A percentile compares a stretch with the other conserved stretches of the same genome.
phyloP scores from a whole-genome alignment of 2,888 invertebrate genomes.

The Glomeris marginata region DNA sequence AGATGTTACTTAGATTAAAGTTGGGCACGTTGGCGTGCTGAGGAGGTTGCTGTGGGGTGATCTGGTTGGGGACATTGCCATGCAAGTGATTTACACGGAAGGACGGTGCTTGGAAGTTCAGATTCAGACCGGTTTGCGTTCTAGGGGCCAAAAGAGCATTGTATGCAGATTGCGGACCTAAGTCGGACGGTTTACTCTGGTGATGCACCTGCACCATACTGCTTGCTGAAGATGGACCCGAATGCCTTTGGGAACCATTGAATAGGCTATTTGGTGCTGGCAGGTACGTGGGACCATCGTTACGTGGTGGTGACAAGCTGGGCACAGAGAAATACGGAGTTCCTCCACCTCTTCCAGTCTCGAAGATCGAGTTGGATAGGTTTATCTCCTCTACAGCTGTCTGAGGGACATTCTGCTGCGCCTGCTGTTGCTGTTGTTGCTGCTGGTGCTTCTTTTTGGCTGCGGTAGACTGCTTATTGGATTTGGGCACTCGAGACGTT shows the following conservation, averaged over 20 bases:
- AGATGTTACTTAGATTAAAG: conserved; percentile 27
- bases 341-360: conserved; percentile 22
- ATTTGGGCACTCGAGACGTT: not conserved
- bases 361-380: conserved; percentile 22
- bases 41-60: conserved; percentile 21
- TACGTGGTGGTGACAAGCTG: conserved; percentile 24
- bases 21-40: conserved; percentile 26
- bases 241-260: conserved; percentile 21
- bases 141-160: conserved; percentile 24
- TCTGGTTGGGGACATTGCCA: conserved; percentile 21
- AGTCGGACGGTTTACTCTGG: conserved; percentile 18
- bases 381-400: conserved; percentile 23
- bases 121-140: conserved; percentile 25
- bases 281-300: conserved; percentile 25
- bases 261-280: conserved; percentile 23
- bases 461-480: not conserved
- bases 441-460: conserved; percentile 12
- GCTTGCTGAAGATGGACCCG: not conserved
- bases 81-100: conserved; percentile 26
- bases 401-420: conserved; percentile 12
- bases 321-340: conserved; percentile 26
- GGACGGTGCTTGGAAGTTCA: conserved; percentile 25
- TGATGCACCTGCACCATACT: conserved; percentile 14
- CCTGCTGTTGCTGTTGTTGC: conserved; percentile 13
- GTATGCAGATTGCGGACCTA: conserved; percentile 21